Evolutionary conservation across 2,888 invertebrate species (phyloP).

Genomic region (Pseudoips prasinana): DNA sequence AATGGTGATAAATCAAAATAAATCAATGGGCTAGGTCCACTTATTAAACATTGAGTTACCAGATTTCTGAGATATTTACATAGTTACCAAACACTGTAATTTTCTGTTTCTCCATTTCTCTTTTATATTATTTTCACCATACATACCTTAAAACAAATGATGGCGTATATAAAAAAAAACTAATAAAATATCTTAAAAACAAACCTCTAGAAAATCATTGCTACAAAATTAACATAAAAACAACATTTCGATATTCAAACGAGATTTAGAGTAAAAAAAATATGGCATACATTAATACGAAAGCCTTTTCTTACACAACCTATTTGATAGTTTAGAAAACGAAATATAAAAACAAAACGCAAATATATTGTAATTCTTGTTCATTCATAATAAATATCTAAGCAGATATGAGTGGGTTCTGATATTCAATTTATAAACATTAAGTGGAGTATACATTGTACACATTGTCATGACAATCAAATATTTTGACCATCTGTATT

Average conservation of each 20-base stretch:
- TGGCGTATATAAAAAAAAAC: no score
- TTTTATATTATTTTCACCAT: no score
- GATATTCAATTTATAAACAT: slow-evolving; percentile 51
- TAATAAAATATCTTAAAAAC: slow-evolving; percentile 8
- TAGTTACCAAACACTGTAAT: no score
- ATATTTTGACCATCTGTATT: slow-evolving; percentile 33
- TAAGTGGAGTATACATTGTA: slow-evolving; percentile 61
- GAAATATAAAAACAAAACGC: not conserved
- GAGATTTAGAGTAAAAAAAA: slow-evolving; percentile 3
- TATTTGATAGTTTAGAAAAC: no score
- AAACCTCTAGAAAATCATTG: slow-evolving; percentile 1
- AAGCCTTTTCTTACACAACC: no score
- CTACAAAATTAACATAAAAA: no score
- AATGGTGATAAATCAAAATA: slow-evolving; percentile 13
- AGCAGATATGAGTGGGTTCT: slow-evolving; percentile 72
- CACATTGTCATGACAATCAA: slow-evolving; percentile 60
- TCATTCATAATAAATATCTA: slow-evolving; percentile 54
- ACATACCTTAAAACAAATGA: no score
- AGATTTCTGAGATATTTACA: no score
- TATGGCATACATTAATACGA: no score
- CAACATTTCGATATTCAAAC: not conserved
- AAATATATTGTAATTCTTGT: no score
- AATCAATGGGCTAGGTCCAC: slow-evolving; percentile 8
- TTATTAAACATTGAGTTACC: no score
- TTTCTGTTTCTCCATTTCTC: no score